These are phyloP conservation scores for Polyploca ridens DNA, from an alignment of 2,888 invertebrate species.

Conservation along the genomic window DNA sequence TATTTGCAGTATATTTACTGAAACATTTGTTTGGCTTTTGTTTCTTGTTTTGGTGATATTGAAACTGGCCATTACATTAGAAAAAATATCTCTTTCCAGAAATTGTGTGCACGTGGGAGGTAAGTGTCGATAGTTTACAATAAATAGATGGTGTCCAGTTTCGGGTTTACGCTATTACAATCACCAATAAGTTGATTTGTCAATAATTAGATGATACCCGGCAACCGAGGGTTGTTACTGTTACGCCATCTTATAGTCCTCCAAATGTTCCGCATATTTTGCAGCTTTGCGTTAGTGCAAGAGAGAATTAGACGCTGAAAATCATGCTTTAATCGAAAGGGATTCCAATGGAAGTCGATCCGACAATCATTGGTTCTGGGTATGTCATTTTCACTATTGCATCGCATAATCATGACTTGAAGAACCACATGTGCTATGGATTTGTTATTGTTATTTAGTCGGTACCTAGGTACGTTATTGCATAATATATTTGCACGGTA, in stretches of 20 bases:
- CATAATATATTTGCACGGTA: conserved; percentile 67
- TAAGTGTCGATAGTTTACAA: conserved; percentile 77
- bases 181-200: conserved; percentile 77
- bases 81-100: conserved; percentile 85
- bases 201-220: conserved; percentile 80
- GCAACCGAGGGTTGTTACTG: conserved; percentile 84
- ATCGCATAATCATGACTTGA: conserved; percentile 72
- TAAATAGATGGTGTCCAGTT: conserved; percentile 69
- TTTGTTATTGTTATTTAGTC: conserved; percentile 77
- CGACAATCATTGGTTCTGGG: conserved; percentile 68
- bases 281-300: conserved; percentile 67
- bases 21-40: conserved; percentile 82
- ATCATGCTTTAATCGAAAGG: conserved; percentile 66
- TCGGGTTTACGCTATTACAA: conserved; percentile 63
- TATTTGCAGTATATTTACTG: conserved; percentile 60
- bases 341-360: conserved; percentile 65
- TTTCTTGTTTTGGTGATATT: conserved; percentile 85
- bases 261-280: conserved; percentile 81
- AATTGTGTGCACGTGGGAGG: conserved; percentile 82
- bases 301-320: conserved; percentile 67
- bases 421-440: conserved; percentile 80
- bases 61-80: conserved; percentile 85
- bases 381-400: conserved; percentile 79
- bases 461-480: conserved; percentile 55
- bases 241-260: conserved; percentile 84